These are phyloP conservation scores for Amblyraja radiata DNA, from an alignment of 2,797 vertebrate genomes.

Conservation along the genomic window DNA sequence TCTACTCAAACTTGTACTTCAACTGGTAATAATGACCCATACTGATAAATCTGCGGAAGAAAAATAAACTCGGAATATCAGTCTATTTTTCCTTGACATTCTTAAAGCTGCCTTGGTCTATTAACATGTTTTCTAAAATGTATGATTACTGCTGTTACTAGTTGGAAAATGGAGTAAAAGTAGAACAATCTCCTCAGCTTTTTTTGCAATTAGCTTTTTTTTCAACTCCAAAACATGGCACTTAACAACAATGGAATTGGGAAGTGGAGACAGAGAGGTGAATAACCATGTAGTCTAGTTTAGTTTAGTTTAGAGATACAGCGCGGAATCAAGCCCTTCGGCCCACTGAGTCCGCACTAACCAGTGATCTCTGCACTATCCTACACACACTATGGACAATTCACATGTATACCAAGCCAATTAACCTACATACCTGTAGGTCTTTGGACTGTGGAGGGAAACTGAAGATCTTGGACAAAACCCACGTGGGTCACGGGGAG, in stretches of 20 bases:
- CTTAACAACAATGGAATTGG: not conserved
- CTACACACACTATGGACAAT: too few relatives aligned
- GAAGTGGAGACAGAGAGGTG: not conserved
- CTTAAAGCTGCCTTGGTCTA: not conserved
- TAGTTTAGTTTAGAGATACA: too few relatives aligned
- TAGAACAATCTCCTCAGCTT: not conserved
- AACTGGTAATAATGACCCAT: not conserved
- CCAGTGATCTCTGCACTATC: too few relatives aligned
- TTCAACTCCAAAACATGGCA: not conserved
- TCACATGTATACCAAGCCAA: too few relatives aligned
- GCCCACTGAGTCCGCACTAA: too few relatives aligned
- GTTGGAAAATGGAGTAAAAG: not conserved
- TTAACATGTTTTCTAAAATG: not conserved
- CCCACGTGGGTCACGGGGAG: too few relatives aligned
- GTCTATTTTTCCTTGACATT: not conserved
- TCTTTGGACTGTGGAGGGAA: too few relatives aligned
- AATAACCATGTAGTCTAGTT: too few relatives aligned
- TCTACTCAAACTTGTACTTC: not conserved
- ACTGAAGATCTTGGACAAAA: too few relatives aligned
- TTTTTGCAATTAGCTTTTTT: not conserved
- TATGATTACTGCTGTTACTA: not conserved
- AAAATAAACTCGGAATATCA: not conserved
- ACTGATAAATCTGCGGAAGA: conserved; percentile 4
- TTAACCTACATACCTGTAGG: too few relatives aligned
- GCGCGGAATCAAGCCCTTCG: too few relatives aligned